Evolutionary conservation across 2,113 vertebrate species (phyloP), one percentile per base, ranked within the genome.

Genomic region (Esox niger): DNA sequence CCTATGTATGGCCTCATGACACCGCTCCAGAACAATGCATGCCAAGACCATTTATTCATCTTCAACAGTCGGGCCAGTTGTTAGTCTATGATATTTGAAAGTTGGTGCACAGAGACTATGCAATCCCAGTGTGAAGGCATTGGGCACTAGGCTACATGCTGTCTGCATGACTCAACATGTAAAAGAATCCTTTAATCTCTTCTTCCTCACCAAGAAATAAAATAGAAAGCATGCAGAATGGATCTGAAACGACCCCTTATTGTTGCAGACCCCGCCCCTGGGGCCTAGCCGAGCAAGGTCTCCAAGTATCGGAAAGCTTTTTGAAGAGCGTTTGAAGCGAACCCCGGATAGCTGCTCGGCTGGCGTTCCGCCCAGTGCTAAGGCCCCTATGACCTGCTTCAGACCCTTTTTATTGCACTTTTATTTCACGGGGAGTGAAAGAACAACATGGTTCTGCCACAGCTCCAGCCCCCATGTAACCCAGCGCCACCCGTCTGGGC

Each of bases 141-240:
- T 32, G 6, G 17, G 13, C 6, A n/a, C 57, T 20, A 59, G 30
- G 32, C 2, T 21, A 32, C 20, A 32, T 13, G 5, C n/a, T 11
- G 5, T 32, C 31, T 23, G 79, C 87, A 67, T 84, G 86, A 85
- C 83, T 83, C 71, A 69, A 84, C 85, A 74, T 77, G 85, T 70
- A 73, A 61, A 4, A 21, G 32, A 21, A 21, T 9, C 1, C n/a
- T 21, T 13, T 17, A 0, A n/a, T 21, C 30, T 7, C 31, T 21
- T 61, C 17, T 27, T 32, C 2, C 11, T 4, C 29, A 15, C 33
- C 20, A 4, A 23, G 20, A 21, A 32, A 8, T n/a, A 27, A n/a
- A 60, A 11, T 23, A 31, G 46, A 13, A 68, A n/a, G 23, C 7
- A 13, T 64, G 31, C 55, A 1, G 23, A 62, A 32, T 11, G 35